Base-by-base conservation (phyloP, 2,113 vertebrate species). In the Copsychus sechellarum region DNA sequence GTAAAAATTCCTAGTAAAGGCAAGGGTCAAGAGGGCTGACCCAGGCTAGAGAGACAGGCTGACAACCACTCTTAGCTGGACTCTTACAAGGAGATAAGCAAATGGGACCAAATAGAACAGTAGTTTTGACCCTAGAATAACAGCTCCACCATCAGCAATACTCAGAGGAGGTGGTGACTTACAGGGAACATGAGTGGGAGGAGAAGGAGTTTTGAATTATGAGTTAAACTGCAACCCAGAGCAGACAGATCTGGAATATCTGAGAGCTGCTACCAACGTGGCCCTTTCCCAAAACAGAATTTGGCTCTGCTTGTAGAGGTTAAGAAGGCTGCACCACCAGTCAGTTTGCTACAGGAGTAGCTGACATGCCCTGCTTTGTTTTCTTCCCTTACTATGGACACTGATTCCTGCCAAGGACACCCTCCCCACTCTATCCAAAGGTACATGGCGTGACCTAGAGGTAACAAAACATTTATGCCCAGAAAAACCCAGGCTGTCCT, bases 281-380 rank as follows among this genome's bases (percentile, higher is more conserved):
- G n/a, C 67, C 22, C 38, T 77, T 87, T 72, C 51, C 53, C 48
- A 45, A 67, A 90, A n/a, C 12, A 80, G 61, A 79, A 61, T 5
- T 3, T 42, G 19, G 31, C 31, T 84, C 28, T 62, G n/a, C 34
- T 70, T 29, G 8, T 13, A 53, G 42, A 62, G 51, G n/a, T 11
- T 8, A 60, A 19, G 14, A 53, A 76, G 31, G 11, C 29, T 64
- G n/a, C 20, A 26, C 15, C 31, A 42, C 43, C 54, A 81, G 57
- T 45, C 38, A 47, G 25, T 31, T 34, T 81, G 51, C 64, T 3
- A 1, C 25, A 36, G 45, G 26, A 78, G 24, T 16, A 56, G 17
- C 34, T 69, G 25, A 26, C 0, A 0, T 36, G 61, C 17, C 50
- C n/a, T 38, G 21, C 24, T 86, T 62, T 38, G 8, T 50, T 56